Conservation (phyloP, 2,797 vertebrate genomes). For the Fistularia tabacaria region DNA sequence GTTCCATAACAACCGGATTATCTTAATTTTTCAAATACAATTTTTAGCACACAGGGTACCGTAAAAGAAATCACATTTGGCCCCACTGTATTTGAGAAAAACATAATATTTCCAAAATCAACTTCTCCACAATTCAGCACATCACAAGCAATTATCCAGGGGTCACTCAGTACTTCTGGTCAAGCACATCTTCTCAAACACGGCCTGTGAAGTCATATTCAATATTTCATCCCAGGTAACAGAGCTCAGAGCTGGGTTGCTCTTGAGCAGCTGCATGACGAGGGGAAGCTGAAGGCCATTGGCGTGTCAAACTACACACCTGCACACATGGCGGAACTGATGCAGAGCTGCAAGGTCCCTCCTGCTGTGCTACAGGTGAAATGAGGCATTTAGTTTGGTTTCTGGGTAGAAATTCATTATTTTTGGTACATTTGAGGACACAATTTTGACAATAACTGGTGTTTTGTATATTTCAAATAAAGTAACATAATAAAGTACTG, state of each 20-base stretch:
- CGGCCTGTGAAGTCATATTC: background rate
- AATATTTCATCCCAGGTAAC: conserved; percentile 43
- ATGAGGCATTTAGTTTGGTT: background rate
- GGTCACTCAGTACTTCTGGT: too few species aligned
- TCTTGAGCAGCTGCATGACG: conserved; percentile 72
- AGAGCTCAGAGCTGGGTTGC: conserved; percentile 74
- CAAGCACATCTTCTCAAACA: conserved; percentile 5
- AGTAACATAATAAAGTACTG: too few species aligned
- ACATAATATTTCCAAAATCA: too few species aligned
- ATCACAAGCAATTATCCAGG: background rate
- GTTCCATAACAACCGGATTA: too few species aligned
- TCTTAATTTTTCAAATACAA: too few species aligned
- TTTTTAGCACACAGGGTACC: too few species aligned
- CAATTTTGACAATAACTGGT: too few species aligned
- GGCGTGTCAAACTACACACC: conserved; percentile 83
- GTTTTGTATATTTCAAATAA: too few species aligned
- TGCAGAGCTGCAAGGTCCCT: conserved; percentile 64
- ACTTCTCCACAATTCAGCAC: too few species aligned
- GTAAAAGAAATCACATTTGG: too few species aligned
- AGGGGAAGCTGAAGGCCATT: conserved; percentile 75
- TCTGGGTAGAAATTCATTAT: background rate
- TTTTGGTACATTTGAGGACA: background rate
- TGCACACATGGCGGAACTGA: conserved; percentile 71
- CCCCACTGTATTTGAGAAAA: too few species aligned
- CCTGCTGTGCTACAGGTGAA: conserved; percentile 77